Evolutionary conservation across 2,797 vertebrate genomes (phyloP).

Genomic region (Darevskia mixta): DNA sequence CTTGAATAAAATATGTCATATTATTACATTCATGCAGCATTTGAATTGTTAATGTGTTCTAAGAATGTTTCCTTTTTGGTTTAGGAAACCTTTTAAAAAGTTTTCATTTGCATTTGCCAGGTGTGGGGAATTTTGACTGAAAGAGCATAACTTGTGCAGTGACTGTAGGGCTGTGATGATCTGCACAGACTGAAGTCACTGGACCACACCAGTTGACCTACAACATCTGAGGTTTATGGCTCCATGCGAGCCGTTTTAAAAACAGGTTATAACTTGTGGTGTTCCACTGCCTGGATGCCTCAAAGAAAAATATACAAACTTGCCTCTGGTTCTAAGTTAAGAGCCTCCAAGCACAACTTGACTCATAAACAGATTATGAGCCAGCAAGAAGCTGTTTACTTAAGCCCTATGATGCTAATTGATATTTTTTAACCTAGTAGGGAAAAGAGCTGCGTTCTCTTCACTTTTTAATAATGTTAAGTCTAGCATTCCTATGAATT

Average conservation of each 20-base stretch:
- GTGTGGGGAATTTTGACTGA: neutral
- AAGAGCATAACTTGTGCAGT: neutral
- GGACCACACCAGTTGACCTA: constrained; percentile 1
- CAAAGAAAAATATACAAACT: neutral
- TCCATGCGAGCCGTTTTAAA: constrained; percentile 33
- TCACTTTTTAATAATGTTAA: neutral
- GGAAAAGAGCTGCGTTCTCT: constrained; percentile 19
- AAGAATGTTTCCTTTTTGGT: neutral
- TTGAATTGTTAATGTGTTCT: neutral
- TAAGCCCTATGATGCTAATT: constrained; percentile 36
- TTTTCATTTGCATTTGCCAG: neutral
- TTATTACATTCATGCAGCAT: neutral
- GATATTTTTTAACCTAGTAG: constrained; percentile 30
- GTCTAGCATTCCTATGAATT: constrained; percentile 15
- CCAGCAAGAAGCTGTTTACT: constrained; percentile 19
- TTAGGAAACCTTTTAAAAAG: neutral
- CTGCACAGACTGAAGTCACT: neutral
- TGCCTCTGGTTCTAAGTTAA: constrained; percentile 29
- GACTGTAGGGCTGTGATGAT: neutral
- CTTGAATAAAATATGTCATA: neutral
- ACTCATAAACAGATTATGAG: constrained; percentile 21
- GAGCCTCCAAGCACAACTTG: constrained; percentile 15
- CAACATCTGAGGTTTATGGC: constrained; percentile 22
- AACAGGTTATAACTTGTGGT: constrained; percentile 14
- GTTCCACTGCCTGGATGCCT: constrained; percentile 42